Evolutionary conservation across 2,888 invertebrate genomes (phyloP).

Genomic region (Bombyx huttoni): DNA sequence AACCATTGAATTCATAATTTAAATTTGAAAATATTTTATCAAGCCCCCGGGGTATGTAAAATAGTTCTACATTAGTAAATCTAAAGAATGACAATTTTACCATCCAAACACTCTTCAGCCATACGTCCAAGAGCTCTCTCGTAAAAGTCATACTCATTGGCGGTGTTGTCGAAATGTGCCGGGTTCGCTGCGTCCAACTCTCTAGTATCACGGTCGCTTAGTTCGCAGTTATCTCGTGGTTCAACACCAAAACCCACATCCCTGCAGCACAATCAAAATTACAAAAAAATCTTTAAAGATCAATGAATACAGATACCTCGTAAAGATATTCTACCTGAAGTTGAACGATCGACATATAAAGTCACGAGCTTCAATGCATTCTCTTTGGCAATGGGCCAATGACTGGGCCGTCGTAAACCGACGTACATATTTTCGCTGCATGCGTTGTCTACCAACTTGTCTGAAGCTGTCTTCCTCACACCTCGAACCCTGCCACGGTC

Average conservation of each 20-base stretch:
- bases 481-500: constrained; percentile 70
- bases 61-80: too few species aligned
- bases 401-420: constrained; percentile 81
- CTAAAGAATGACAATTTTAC: constrained; percentile 53
- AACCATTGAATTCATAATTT: too few species aligned
- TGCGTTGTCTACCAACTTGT: constrained; percentile 85
- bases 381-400: constrained; percentile 85
- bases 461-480: constrained; percentile 90
- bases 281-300: constrained; percentile 7
- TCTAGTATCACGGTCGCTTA: constrained; percentile 88
- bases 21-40: too few species aligned
- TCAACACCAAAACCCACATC: constrained; percentile 75
- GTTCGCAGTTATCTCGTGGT: constrained; percentile 86
- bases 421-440: constrained; percentile 83
- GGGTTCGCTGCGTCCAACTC: constrained; percentile 89
- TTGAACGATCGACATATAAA: constrained; percentile 91
- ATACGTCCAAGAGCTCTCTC: constrained; percentile 83
- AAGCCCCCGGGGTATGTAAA: too few species aligned
- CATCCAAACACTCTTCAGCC: constrained; percentile 87
- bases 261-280: constrained; percentile 26
- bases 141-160: constrained; percentile 86
- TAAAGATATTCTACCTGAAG: constrained; percentile 73
- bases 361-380: constrained; percentile 85
- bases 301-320: neutral
- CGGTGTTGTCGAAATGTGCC: constrained; percentile 85